These are phyloP conservation scores for Lagopus muta DNA, from an alignment of 2,113 vertebrate species.

Conservation along the genomic window DNA sequence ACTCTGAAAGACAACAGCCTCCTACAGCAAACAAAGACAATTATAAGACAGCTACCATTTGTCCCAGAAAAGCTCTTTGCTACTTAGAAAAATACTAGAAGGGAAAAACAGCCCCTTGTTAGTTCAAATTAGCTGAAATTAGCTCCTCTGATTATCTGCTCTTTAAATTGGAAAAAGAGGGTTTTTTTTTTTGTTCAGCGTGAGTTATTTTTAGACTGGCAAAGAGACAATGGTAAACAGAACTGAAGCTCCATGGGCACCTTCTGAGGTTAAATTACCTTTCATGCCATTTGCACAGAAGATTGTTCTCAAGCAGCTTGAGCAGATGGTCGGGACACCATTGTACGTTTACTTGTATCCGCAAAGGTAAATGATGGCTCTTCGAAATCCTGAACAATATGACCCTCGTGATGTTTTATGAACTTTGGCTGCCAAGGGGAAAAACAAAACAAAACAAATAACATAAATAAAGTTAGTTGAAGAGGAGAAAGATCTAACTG, in stretches of 20 bases:
- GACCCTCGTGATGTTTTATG: conserved; percentile 6
- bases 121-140: conserved; percentile 40
- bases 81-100: conserved; percentile 16
- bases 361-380: conserved; percentile 39
- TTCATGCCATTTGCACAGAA: conserved; percentile 61
- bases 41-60: not conserved
- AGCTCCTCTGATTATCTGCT: conserved; percentile 7
- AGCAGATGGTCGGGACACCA: conserved; percentile 31
- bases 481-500: not conserved
- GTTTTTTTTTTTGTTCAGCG: not conserved
- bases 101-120: not conserved
- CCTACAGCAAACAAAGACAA: not conserved
- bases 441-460: not conserved
- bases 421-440: conserved; percentile 6
- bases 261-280: conserved; percentile 57
- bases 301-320: conserved; percentile 44
- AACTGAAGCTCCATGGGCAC: conserved; percentile 44
- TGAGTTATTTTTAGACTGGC: conserved; percentile 57
- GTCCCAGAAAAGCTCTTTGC: conserved; percentile 1
- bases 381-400: conserved; percentile 45
- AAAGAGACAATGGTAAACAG: conserved; percentile 43
- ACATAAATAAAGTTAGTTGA: not conserved
- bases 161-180: conserved; percentile 19
- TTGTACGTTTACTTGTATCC: conserved; percentile 38
- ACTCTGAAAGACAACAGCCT: not conserved